Evolutionary conservation across 2,113 vertebrate species (phyloP).

Genomic region (Parus major): DNA sequence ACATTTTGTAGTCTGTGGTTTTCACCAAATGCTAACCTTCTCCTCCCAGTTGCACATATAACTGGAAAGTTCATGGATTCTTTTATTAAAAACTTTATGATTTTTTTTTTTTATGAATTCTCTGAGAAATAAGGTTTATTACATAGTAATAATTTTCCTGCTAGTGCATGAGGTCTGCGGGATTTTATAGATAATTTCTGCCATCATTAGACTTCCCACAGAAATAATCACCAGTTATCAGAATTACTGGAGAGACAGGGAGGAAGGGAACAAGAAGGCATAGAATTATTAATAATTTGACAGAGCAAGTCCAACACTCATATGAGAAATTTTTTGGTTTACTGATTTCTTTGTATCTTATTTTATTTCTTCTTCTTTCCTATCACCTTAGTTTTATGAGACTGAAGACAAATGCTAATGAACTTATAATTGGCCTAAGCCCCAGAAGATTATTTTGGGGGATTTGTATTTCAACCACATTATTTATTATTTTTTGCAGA

Average conservation of each 20-base stretch:
- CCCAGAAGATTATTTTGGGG: neutral
- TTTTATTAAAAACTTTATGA: neutral
- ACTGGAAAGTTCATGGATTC: neutral
- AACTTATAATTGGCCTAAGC: neutral
- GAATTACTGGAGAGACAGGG: neutral
- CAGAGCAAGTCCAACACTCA: neutral
- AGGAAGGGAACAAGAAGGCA: neutral
- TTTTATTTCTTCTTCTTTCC: neutral
- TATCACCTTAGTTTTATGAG: neutral
- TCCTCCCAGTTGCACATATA: rapidly evolving
- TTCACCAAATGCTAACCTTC: neutral
- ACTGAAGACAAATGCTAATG: neutral
- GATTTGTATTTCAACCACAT: neutral
- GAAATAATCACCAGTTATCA: neutral
- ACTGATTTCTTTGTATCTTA: neutral
- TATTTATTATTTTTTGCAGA: neutral
- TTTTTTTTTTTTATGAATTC: neutral
- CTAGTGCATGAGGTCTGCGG: neutral
- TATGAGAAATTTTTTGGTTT: neutral
- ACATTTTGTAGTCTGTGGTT: rapidly evolving
- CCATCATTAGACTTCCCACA: neutral
- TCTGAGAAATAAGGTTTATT: neutral
- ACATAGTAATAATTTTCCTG: neutral
- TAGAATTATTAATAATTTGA: neutral
- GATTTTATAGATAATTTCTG: neutral